phyloP scores from a whole-genome alignment of 2,888 invertebrate species.

The Sarcophaga carnaria region DNA sequence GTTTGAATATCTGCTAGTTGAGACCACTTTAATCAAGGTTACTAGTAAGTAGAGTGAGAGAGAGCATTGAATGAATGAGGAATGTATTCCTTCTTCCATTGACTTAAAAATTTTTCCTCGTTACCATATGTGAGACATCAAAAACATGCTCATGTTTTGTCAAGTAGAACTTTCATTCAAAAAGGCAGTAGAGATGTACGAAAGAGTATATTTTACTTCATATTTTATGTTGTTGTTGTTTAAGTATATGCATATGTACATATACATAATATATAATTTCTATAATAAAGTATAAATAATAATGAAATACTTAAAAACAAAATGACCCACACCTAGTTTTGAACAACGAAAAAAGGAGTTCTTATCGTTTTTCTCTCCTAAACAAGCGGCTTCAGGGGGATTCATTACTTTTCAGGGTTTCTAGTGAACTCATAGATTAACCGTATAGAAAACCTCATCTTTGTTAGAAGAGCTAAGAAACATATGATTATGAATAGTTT shows the following conservation, averaged over 20 bases:
- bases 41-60: no score
- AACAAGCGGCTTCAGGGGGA: neutral
- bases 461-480: constrained; percentile 34
- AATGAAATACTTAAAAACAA: constrained; percentile 55
- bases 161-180: constrained; percentile 41
- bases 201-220: neutral
- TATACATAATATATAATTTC: neutral
- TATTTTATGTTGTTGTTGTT: constrained; percentile 23
- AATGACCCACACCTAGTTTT: constrained; percentile 68
- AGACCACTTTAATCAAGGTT: no score
- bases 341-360: neutral
- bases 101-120: constrained; percentile 13
- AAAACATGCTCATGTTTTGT: constrained; percentile 30
- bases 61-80: no score
- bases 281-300: constrained; percentile 21
- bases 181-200: neutral
- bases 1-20: no score
- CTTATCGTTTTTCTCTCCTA: no score
- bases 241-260: constrained; percentile 8
- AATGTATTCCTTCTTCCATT: no score
- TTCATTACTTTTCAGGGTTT: neutral
- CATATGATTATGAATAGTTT: constrained; percentile 61
- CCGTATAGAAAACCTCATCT: neutral
- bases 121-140: constrained; percentile 33
- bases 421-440: neutral